phyloP scores from a whole-genome alignment of 2,797 vertebrate genomes.

The Cryptoblepharus egeriae region DNA sequence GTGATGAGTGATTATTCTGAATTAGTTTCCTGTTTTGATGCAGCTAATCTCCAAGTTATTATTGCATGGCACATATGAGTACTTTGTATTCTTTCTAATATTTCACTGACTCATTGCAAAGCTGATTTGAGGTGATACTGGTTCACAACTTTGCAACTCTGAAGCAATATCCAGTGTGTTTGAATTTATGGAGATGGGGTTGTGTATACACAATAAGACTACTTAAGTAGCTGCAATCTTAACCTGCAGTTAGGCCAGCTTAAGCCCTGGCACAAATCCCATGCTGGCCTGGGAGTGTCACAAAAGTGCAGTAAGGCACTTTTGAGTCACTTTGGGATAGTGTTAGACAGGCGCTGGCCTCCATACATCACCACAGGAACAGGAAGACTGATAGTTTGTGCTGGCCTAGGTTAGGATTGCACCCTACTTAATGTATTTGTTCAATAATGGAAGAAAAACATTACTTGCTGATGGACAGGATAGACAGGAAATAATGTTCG shows the following conservation, averaged over 20 bases:
- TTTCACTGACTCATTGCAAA: conserved; percentile 49
- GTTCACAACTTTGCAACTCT: conserved; percentile 31
- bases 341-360: too few relatives aligned
- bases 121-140: conserved; percentile 37
- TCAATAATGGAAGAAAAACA: background rate
- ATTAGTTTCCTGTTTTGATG: conserved; percentile 45
- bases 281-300: too few relatives aligned
- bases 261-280: too few relatives aligned
- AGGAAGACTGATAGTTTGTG: too few relatives aligned
- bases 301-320: too few relatives aligned
- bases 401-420: too few relatives aligned
- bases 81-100: conserved; percentile 12
- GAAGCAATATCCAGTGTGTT: conserved; percentile 42
- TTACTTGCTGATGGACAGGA: background rate
- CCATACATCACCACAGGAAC: too few relatives aligned
- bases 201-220: background rate
- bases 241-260: too few relatives aligned
- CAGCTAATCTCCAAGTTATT: conserved; percentile 41
- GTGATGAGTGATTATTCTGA: conserved; percentile 55
- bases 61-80: conserved; percentile 24
- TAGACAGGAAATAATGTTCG: background rate
- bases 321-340: too few relatives aligned
- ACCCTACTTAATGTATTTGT: background rate
- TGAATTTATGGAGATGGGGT: conserved; percentile 45
- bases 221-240: too few relatives aligned